phyloP scores from a whole-genome alignment of 2,113 vertebrate genomes.

The Coregonus clupeaformis region DNA sequence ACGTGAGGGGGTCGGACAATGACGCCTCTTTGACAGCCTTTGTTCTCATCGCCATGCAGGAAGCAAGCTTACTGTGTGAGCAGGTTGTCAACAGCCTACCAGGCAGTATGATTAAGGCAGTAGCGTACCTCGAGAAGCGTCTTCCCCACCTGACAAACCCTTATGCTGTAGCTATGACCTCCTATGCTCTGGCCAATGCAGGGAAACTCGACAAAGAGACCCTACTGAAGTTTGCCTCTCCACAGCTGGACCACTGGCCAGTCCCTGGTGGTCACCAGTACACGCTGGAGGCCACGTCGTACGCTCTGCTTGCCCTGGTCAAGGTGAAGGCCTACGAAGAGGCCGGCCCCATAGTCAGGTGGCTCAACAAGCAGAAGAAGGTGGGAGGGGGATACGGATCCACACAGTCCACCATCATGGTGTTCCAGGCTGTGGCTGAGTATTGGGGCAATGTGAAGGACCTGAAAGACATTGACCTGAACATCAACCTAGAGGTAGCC shows the following conservation, averaged over 20 bases:
- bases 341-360: slow-evolving; percentile 29
- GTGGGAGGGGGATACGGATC: slow-evolving; percentile 78
- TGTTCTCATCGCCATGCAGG: slow-evolving; percentile 78
- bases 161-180: slow-evolving; percentile 81
- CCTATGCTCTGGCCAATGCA: slow-evolving; percentile 79
- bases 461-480: not conserved
- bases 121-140: slow-evolving; percentile 60
- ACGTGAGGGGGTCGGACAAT: slow-evolving; percentile 47
- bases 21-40: slow-evolving; percentile 86
- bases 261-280: slow-evolving; percentile 60
- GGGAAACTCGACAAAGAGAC: slow-evolving; percentile 44
- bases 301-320: slow-evolving; percentile 83
- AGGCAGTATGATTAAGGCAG: slow-evolving; percentile 67
- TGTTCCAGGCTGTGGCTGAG: slow-evolving; percentile 85
- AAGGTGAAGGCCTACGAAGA: slow-evolving; percentile 46
- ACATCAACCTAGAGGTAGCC: not conserved
- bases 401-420: slow-evolving; percentile 90
- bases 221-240: slow-evolving; percentile 59
- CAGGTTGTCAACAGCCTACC: slow-evolving; percentile 68
- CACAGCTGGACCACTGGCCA: slow-evolving; percentile 74
- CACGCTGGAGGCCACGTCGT: slow-evolving; percentile 86
- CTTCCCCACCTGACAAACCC: slow-evolving; percentile 72
- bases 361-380: slow-evolving; percentile 73
- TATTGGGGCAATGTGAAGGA: slow-evolving; percentile 59
- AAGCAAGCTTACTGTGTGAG: slow-evolving; percentile 70